Base-by-base conservation (phyloP, 2,797 vertebrate genomes). In the Gambusia yucatana region DNA sequence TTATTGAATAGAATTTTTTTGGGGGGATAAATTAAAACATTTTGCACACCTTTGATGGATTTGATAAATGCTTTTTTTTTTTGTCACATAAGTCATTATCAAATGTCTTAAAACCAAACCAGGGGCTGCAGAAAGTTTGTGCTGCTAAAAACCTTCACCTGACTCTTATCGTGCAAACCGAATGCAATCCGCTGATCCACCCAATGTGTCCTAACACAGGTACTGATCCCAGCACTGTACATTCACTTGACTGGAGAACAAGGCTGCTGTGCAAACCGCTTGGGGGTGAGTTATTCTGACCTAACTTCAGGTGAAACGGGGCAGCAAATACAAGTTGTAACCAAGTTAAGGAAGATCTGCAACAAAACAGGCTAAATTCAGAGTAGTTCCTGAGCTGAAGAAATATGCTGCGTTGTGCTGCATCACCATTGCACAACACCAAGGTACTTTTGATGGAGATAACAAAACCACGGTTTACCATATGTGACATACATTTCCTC, bases 231-330 rank as follows among this genome's bases (percentile, higher is more conserved):
- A 9, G 96, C 95, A 0, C 77, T 96, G 50, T 94, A 95, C 83
- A 94, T 96, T 73, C 93, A 95, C 75, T 17, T 94, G n/a, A 95
- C 94, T 4, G 95, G 94, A 55, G 77, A 86, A 2, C 22, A 82
- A 0, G 95, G 95, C 0, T 95, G 95, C 87, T 96, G 96, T 78
- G 92, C 84, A 28, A 95, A 96, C 81, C 94, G 95, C 41, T 94
- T 91, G 44, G 96, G 95, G 94, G 96, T 97, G 83, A 96, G 96
- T 79, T 46, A 17, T 9, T 74, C 17, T 20, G 0, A 74, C 3
- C 2, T 50, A 13, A 25, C 30, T 43, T 44, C 2, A 28, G 3
- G 47, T 5, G 25, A 74, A 55, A 52, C 36, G 28, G 14, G 44
- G 36, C 11, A 41, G 7, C 22, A 17, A 28, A 43, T 39, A 46